phyloP scores from a whole-genome alignment of 2,888 invertebrate genomes.

The Frankliniella fusca region DNA sequence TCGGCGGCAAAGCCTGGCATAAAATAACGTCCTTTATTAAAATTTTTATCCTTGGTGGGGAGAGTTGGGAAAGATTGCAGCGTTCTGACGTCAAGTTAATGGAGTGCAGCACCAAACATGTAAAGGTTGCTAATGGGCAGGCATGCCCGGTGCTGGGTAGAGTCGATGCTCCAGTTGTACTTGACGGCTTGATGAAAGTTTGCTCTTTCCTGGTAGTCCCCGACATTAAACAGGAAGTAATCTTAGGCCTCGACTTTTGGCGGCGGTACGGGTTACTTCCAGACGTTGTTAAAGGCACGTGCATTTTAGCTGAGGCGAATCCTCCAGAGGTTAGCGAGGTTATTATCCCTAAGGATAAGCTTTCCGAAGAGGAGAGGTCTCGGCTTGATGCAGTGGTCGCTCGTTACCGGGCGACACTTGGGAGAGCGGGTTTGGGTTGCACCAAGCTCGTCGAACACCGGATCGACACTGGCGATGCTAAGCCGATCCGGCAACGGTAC shows the following conservation, averaged over 20 bases:
- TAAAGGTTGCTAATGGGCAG: neutral
- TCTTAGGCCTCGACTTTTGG: neutral
- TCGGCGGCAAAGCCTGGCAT: too few species aligned
- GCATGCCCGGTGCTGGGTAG: too few species aligned
- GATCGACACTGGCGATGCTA: conserved; percentile 30
- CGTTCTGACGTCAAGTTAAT: neutral
- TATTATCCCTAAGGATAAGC: neutral
- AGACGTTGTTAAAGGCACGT: neutral
- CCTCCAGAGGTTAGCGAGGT: neutral
- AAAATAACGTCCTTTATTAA: too few species aligned
- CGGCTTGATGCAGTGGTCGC: neutral
- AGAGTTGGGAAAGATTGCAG: neutral
- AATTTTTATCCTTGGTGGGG: neutral
- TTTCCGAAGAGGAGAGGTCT: neutral
- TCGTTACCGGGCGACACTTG: neutral
- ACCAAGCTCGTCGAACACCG: conserved; percentile 19
- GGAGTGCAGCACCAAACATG: neutral
- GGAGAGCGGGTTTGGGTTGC: neutral
- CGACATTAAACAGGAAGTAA: neutral
- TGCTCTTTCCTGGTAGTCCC: neutral
- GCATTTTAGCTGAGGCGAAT: neutral
- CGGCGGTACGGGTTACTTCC: neutral
- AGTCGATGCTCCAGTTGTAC: too few species aligned
- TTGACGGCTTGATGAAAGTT: too few species aligned
- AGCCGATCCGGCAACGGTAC: neutral